These are phyloP conservation scores for Chalcis sispes DNA, from an alignment of 2,888 invertebrate genomes.

Conservation along the genomic window DNA sequence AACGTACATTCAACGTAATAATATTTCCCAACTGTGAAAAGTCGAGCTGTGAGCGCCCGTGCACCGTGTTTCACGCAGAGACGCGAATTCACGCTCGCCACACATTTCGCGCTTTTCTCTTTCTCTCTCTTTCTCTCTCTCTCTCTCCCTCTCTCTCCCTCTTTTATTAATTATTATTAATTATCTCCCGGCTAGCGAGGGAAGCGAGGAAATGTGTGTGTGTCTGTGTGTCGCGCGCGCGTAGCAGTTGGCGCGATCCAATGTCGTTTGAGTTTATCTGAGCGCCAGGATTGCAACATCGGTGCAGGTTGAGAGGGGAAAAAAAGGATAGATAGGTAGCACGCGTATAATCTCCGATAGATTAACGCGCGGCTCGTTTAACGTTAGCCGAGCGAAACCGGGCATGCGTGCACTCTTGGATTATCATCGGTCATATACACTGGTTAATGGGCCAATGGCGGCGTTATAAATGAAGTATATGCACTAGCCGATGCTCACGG, in stretches of 20 bases:
- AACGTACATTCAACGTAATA: too few relatives aligned
- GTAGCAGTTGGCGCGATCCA: background rate
- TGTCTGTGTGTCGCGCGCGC: background rate
- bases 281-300: too few relatives aligned
- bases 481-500: too few relatives aligned
- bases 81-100: too few relatives aligned
- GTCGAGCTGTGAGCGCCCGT: too few relatives aligned
- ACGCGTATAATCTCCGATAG: conserved; percentile 38
- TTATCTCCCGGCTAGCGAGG: conserved; percentile 1
- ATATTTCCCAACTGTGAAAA: too few relatives aligned
- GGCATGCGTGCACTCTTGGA: background rate
- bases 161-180: conserved; percentile 49
- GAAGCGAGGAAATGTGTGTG: background rate
- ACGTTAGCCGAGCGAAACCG: background rate
- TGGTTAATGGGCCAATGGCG: background rate
- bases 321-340: too few relatives aligned
- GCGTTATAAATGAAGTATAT: too few relatives aligned
- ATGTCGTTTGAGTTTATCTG: conserved; percentile 42
- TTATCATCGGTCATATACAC: background rate
- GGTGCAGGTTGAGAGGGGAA: background rate
- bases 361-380: conserved; percentile 37
- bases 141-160: too few relatives aligned
- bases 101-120: too few relatives aligned
- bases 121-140: too few relatives aligned
- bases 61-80: too few relatives aligned